Evolutionary conservation across 2,888 invertebrate genomes (phyloP).

Genomic region (Dasysyrphus albostriatus): DNA sequence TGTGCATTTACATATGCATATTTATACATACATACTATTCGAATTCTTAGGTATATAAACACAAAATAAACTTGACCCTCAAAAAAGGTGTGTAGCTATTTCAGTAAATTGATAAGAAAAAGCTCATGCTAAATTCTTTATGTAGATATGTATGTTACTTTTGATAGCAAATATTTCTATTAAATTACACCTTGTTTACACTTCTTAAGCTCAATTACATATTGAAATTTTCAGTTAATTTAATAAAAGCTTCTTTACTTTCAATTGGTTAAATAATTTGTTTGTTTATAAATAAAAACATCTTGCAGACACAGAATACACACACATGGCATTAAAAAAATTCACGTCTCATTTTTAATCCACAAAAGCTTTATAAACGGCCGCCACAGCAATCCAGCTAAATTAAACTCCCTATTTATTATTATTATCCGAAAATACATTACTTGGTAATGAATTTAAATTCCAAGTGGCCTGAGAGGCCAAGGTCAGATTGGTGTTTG

Average conservation of each 20-base stretch:
- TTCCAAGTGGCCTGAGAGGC: constrained; percentile 43
- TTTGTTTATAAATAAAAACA: neutral
- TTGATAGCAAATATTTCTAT: too few relatives aligned
- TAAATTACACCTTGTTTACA: neutral
- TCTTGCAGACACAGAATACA: neutral
- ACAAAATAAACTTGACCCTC: too few relatives aligned
- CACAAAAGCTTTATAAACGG: neutral
- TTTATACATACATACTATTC: too few relatives aligned
- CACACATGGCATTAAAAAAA: neutral
- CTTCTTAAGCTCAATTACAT: neutral
- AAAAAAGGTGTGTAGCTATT: too few relatives aligned
- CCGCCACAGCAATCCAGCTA: neutral
- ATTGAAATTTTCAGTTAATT: neutral
- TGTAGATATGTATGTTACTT: too few relatives aligned
- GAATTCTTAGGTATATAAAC: too few relatives aligned
- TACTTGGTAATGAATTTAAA: constrained; percentile 29
- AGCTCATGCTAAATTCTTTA: too few relatives aligned
- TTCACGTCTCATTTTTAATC: constrained; percentile 30
- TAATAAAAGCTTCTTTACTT: neutral
- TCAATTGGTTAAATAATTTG: neutral
- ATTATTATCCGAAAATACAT: constrained; percentile 37
- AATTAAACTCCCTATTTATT: neutral
- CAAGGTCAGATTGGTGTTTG: constrained; percentile 36
- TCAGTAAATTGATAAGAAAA: too few relatives aligned
- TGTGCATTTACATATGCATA: too few relatives aligned